Base-by-base conservation (phyloP, 2,888 invertebrate genomes). In the Apotomis turbidana region DNA sequence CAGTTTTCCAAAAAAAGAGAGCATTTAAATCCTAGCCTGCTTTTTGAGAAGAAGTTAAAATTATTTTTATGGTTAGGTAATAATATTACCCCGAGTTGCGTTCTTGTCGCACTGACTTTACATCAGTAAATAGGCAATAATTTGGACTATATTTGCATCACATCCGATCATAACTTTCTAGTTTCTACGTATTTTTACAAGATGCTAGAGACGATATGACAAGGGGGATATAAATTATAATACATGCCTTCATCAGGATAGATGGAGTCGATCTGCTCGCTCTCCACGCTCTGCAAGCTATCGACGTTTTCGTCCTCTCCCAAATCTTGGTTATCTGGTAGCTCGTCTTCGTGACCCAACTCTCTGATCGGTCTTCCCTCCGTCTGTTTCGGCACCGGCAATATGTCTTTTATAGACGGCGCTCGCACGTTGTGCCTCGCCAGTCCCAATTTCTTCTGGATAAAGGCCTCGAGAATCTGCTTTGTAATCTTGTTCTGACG, bases 401-500 rank as follows among this genome's bases (percentile, higher is more conserved):
- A 85, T 74, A 96, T 96, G 74, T 96, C 96, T 74, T 94, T 94
- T 52, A 96, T 94, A 0, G 95, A 95, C 3, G 96, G 96, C 0
- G 93, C 90, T 70, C 87, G 90, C 58, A 95, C 81, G 79, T 87
- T 78, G 77, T 84, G 84, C 82, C 83, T 91, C 77, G 94, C 91
- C 4, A 96, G 94, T 69, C 96, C 96, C 59, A 96, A 85, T 58
- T 95, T 95, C 83, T 96, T 95, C 86, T 96, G 96, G 76, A 96
- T 90, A 83, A 94, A 96, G 74, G 96, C 96, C 83, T 96, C 95
- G 77, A 96, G 94, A 78, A 96, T 96, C 92, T 96, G 96, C 88
- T 96, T 95, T 49, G 96, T 96, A 86, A 96, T 96, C 87, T 95
- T 94, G 93, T 96, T 96, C 94, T 96, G 96, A 76, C 96, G 92